These are phyloP conservation scores for Scolopax bukidnonensis DNA, from an alignment of 2,797 vertebrate species.

Conservation along the genomic window DNA sequence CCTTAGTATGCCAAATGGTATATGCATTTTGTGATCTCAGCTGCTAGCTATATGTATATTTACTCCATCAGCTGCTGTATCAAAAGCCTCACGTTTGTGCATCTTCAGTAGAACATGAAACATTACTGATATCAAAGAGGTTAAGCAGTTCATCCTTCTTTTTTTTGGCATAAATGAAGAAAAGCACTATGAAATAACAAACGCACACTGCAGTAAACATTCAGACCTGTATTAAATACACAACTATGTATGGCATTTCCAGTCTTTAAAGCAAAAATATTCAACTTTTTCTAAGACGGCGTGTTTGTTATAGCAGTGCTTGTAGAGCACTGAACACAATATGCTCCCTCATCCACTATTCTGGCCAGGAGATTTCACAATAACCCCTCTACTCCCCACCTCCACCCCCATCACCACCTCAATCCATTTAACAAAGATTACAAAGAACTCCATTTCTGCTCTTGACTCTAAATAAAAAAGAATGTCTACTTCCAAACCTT, in stretches of 20 bases:
- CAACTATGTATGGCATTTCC: neutral
- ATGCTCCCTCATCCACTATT: neutral
- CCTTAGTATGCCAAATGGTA: neutral
- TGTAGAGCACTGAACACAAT: neutral
- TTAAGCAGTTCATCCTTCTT: neutral
- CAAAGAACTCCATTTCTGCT: neutral
- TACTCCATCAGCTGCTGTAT: neutral
- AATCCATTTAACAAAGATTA: neutral
- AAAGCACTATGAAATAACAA: neutral
- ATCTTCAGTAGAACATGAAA: neutral
- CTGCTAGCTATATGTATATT: conserved; percentile 1
- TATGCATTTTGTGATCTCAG: neutral
- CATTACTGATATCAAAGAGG: neutral
- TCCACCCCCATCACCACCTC: too few relatives aligned
- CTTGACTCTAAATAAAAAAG: neutral
- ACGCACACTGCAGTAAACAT: neutral
- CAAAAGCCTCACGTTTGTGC: neutral
- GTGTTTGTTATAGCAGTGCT: neutral
- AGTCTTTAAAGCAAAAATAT: neutral
- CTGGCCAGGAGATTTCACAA: neutral
- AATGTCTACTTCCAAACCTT: neutral
- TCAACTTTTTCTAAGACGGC: neutral
- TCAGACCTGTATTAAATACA: neutral
- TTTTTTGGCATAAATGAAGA: neutral
- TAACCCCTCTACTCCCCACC: neutral